These are phyloP conservation scores for Furnarius figulus DNA, from an alignment of 2,113 vertebrate genomes.

Conservation along the genomic window DNA sequence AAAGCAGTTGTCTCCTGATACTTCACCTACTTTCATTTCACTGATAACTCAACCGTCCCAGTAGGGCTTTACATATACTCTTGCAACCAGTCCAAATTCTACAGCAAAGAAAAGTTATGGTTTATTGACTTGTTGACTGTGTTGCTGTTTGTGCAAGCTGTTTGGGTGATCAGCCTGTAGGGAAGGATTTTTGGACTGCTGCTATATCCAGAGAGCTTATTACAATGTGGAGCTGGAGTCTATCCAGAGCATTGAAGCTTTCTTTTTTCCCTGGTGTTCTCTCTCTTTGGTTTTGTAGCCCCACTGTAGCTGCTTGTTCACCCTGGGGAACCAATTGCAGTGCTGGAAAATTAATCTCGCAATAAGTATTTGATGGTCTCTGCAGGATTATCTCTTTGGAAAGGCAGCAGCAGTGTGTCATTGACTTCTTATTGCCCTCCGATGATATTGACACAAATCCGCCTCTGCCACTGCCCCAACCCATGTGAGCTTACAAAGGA, in stretches of 20 bases:
- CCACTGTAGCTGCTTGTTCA: background rate
- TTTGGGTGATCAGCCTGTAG: background rate
- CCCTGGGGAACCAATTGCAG: background rate
- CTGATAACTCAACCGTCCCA: background rate
- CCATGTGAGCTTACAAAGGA: background rate
- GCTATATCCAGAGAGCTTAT: background rate
- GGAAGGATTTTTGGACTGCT: background rate
- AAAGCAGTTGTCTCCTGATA: background rate
- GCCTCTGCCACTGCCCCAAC: background rate
- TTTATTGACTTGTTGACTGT: background rate
- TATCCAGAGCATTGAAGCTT: background rate
- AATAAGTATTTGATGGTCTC: background rate
- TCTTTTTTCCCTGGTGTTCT: background rate
- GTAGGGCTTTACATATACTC: background rate
- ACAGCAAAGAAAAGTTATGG: background rate
- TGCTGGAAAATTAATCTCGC: constrained; percentile 20
- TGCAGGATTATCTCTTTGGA: background rate
- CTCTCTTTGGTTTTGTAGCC: background rate
- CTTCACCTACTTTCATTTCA: background rate
- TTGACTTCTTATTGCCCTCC: background rate
- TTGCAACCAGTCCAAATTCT: background rate
- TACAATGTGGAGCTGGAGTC: background rate
- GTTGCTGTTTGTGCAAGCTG: background rate
- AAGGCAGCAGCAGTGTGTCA: background rate
- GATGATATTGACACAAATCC: background rate